A percentile compares a stretch with the other conserved stretches of the same genome.
phyloP scores from a whole-genome alignment of 2,797 vertebrate species.

The Apodemus agrarius region DNA sequence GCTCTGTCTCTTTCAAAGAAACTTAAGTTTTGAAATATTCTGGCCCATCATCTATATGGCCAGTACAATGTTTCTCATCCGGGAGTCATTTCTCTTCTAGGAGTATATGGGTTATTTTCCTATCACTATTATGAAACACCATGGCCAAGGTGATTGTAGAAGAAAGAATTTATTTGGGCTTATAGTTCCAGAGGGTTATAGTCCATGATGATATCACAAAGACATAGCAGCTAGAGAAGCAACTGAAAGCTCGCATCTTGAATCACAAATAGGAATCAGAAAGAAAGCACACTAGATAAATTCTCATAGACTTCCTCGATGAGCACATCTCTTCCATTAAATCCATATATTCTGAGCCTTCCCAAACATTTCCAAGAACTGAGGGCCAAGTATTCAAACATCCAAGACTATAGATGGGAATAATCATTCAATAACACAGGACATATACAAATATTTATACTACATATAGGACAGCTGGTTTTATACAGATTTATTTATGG shows the following conservation, averaged over 20 bases:
- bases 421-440: background rate
- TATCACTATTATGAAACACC: background rate
- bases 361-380: background rate
- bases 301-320: background rate
- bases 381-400: background rate
- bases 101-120: background rate
- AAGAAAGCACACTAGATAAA: background rate
- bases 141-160: background rate
- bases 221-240: background rate
- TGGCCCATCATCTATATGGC: background rate
- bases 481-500: background rate
- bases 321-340: background rate
- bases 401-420: no score
- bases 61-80: background rate
- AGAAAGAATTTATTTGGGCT: background rate
- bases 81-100: background rate
- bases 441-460: background rate
- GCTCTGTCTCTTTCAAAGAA: background rate
- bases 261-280: background rate
- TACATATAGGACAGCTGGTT: background rate
- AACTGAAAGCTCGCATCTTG: background rate
- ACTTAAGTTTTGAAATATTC: conserved; percentile 8
- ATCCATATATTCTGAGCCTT: background rate
- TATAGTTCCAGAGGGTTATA: background rate
- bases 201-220: background rate